phyloP scores from a whole-genome alignment of 2,888 invertebrate species.

The Aphodius granarius region DNA sequence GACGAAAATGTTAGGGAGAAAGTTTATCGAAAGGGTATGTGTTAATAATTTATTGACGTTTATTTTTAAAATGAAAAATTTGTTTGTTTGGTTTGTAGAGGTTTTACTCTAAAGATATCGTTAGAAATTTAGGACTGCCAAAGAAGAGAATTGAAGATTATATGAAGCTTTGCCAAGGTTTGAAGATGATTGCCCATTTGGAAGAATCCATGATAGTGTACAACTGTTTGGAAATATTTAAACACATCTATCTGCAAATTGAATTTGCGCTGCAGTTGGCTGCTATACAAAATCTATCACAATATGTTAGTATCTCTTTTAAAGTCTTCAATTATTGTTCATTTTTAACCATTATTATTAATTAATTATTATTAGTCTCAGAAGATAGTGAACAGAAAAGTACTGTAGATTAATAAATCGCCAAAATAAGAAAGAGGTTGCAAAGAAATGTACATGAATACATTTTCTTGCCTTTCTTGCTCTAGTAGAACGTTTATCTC shows the following conservation, averaged over 20 bases:
- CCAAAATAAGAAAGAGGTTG: no score
- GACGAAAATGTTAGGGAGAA: constrained; percentile 16
- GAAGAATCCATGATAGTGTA: constrained; percentile 16
- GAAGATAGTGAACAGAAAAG: no score
- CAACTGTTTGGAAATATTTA: constrained; percentile 17
- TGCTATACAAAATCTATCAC: constrained; percentile 10
- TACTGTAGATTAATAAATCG: no score
- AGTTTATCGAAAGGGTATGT: constrained; percentile 19
- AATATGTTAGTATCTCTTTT: constrained; percentile 12
- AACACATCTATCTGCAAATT: constrained; percentile 20
- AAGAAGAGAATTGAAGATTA: constrained; percentile 16
- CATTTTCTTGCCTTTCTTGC: no score
- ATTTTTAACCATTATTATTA: not conserved
- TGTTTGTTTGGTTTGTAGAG: constrained; percentile 9
- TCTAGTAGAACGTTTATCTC: no score
- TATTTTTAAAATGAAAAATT: not conserved
- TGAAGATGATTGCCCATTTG: constrained; percentile 17
- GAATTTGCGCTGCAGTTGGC: constrained; percentile 20
- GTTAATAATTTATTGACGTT: not conserved
- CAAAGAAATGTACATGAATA: no score
- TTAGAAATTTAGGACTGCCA: constrained; percentile 15
- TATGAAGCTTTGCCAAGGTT: constrained; percentile 19
- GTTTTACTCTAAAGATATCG: constrained; percentile 11
- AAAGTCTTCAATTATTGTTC: not conserved
- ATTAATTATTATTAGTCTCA: no score